phyloP scores from a whole-genome alignment of 2,888 invertebrate genomes.

The Byasa hedistus region DNA sequence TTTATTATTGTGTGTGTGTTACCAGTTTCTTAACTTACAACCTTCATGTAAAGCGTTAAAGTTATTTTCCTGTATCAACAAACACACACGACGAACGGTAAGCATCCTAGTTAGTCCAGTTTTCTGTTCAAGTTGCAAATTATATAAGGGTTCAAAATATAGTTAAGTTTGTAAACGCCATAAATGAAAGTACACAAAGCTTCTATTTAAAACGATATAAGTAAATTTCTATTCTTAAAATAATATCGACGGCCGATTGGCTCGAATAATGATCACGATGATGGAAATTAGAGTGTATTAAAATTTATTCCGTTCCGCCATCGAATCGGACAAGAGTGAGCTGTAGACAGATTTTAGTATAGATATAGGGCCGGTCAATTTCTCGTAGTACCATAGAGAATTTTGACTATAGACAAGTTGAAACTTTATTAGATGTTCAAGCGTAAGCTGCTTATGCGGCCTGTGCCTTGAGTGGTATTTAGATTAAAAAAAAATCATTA shows the following conservation, averaged over 20 bases:
- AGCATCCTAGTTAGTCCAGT: slow-evolving; percentile 10
- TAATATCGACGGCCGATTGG: slow-evolving; percentile 24
- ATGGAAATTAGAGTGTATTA: slow-evolving; percentile 28
- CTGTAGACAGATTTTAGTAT: slow-evolving; percentile 34
- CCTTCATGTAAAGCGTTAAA: background rate
- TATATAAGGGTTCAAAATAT: slow-evolving; percentile 31
- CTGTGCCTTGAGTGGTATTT: slow-evolving; percentile 9
- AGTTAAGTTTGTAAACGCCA: slow-evolving; percentile 33
- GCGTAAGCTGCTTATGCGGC: slow-evolving; percentile 41
- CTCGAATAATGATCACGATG: slow-evolving; percentile 1
- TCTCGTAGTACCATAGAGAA: slow-evolving; percentile 40
- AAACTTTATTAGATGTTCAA: slow-evolving; percentile 49
- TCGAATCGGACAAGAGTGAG: slow-evolving; percentile 16
- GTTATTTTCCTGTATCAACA: background rate
- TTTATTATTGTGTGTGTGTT: slow-evolving; percentile 1
- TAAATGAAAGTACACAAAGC: slow-evolving; percentile 32
- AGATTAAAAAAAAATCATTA: slow-evolving; percentile 19
- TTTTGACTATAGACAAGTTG: slow-evolving; percentile 45
- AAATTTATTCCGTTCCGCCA: slow-evolving; percentile 28
- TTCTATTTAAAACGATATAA: slow-evolving; percentile 19
- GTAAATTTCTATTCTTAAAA: slow-evolving; percentile 26
- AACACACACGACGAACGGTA: slow-evolving; percentile 1
- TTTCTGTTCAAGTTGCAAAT: slow-evolving; percentile 19
- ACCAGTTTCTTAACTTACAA: background rate
- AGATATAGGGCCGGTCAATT: slow-evolving; percentile 51